Base-by-base conservation (phyloP, 2,113 vertebrate genomes). In the Bambusicola thoracicus region DNA sequence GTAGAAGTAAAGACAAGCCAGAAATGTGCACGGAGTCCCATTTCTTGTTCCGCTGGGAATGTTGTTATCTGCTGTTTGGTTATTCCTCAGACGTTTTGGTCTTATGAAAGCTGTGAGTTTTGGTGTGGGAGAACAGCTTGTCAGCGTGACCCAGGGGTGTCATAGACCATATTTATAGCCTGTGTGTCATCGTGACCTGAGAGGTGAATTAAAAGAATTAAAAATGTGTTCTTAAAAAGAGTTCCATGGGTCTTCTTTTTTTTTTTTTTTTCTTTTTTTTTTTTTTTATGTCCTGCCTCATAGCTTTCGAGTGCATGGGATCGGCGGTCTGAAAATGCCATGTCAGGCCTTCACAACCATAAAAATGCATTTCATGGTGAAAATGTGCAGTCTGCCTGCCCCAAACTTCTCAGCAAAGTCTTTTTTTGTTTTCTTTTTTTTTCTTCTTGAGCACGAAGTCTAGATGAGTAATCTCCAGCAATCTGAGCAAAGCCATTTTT, bases 201-300 rank as follows among this genome's bases (percentile, higher is more conserved):
- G 75, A 81, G 34, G 30, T 49, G 84, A 83, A 67, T 44, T 30
- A 30, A 53, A 53, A 51, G 67, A 44, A 40, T n/a, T 12, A 46
- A 17, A 76, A 46, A 3, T 1, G 0, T 58, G 10, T 67, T 74
- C 22, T 73, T 62, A 61, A 41, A 49, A 84, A 61, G 5, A 36
- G 17, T 58, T 91, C 18, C 9, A 16, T 6, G 13, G 1, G 1
- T 25, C 6, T 2, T 16, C 10, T 16, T 46, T 9, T 22, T 30
- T 14, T 1, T 4, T 13, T 8, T 2, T 4, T 10, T 5, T 4
- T 24, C 40, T 12, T 36, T 21, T 15, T 13, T 29, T 44, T 12
- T n/a, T 73, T 56, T 40, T 43, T 27, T 8, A 8, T 65, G 12
- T 19, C 15, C 13, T 41, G 29, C 63, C 15, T 88, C 29, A 25